Base-by-base conservation (phyloP, 1,140 invertebrate species). In the Sitodiplosis mosellana region DNA sequence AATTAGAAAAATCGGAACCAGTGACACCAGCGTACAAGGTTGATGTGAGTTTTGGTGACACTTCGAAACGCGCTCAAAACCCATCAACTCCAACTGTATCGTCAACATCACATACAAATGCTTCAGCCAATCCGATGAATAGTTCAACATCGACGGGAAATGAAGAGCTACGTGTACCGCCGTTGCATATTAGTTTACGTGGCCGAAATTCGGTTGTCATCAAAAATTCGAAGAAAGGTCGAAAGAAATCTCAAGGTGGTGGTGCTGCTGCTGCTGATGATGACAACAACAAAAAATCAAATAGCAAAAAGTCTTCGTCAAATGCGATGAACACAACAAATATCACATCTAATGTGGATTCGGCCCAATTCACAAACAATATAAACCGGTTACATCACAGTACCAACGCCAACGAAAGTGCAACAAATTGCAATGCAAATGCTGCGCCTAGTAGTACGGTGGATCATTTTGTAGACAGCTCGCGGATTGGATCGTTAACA, bases 191-290 rank as follows among this genome's bases (percentile, higher is more conserved):
- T 55, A 87, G 85, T 45, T 65, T 92, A 43, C 70, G 86, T 51
- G 87, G 87, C 8, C 70, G 83, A 41, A 88, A 88, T 65, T 81
- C 83, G 14, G 83, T 82, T n/a, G 83, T 91, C 33, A 87, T 91
- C 45, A 84, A 84, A 51, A 82, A 80, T 55, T 78, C 80, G 14
- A 79, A 80, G 48, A 83, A 83, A 53, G 80, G 83, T 46, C 76
- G 76, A 54, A 81, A 81, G 55, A 80, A 80, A 51, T 54, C 53
- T 17, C 45, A 52, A 15, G 50, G 33, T 22, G 20, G 18, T 12
- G 36, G n/a, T 34, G 45, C 46, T 34, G 49, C 20, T 43, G 49
- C 19, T 21, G 46, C n/a, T n/a, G n/a, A n/a, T n/a, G n/a, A n/a
- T n/a, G 46, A 41, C 15, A 8, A 6, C 17, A 17, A 12, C 6